These are phyloP conservation scores for Cladopsammia gracilis DNA, from an alignment of 64 coral and sea anemone species.

Conservation along the genomic window DNA sequence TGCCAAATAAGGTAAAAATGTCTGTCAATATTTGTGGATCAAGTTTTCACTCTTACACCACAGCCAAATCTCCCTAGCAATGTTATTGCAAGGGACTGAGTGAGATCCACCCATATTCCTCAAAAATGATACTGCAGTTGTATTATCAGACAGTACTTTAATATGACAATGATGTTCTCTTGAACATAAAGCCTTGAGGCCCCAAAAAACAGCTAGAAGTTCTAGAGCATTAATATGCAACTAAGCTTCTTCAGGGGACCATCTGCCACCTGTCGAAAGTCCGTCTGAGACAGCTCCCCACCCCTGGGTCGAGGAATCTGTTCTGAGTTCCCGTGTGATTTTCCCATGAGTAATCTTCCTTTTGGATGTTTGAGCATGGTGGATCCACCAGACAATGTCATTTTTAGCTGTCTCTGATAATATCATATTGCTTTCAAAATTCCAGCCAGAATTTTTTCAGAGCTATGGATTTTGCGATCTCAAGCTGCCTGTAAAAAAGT, in stretches of 20 bases:
- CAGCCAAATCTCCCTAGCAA: too few species aligned
- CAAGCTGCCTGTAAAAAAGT: slow-evolving; percentile 63
- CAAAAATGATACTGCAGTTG: slow-evolving; percentile 25
- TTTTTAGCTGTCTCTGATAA: slow-evolving; percentile 31
- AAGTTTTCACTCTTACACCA: too few species aligned
- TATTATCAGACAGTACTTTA: slow-evolving; percentile 34
- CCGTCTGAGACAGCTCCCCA: slow-evolving; percentile 1
- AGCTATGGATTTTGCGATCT: slow-evolving; percentile 51
- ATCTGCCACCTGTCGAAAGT: neutral
- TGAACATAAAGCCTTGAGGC: slow-evolving; percentile 20
- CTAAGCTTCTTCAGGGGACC: slow-evolving; percentile 4
- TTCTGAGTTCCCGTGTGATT: neutral
- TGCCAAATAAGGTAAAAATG: too few species aligned
- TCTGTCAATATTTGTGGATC: too few species aligned
- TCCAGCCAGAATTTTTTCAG: slow-evolving; percentile 25
- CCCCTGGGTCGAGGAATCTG: slow-evolving; percentile 27
- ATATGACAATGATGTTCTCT: slow-evolving; percentile 13
- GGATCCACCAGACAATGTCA: slow-evolving; percentile 54
- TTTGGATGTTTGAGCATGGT: neutral
- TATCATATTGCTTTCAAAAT: slow-evolving; percentile 39
- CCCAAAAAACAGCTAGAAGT: too few species aligned
- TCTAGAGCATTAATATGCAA: slow-evolving; percentile 33
- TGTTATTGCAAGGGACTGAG: too few species aligned
- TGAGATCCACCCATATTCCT: too few species aligned
- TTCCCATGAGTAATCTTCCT: slow-evolving; percentile 23